Evolutionary conservation across 1,140 invertebrate genomes (phyloP).

Genomic region (Venustaconcha ellipsiformis): DNA sequence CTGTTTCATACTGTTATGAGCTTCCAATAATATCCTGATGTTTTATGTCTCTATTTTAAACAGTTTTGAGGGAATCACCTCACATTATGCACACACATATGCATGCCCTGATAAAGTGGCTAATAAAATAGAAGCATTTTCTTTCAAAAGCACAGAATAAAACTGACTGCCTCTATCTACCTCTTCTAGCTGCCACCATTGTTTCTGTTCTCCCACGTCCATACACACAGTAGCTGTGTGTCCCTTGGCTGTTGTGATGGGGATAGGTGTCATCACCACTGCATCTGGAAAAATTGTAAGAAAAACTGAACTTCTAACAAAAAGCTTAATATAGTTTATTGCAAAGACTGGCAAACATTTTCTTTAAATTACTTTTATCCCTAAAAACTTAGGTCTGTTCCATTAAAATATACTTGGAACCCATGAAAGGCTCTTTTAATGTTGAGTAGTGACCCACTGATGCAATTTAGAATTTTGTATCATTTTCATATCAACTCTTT

Average conservation of each 20-base stretch:
- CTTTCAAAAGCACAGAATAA: background rate
- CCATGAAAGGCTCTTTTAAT: too few relatives aligned
- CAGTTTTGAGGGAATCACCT: background rate
- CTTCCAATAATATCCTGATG: background rate
- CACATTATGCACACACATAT: background rate
- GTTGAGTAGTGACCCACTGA: too few relatives aligned
- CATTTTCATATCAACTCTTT: too few relatives aligned
- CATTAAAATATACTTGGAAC: too few relatives aligned
- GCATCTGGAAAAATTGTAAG: constrained; percentile 43
- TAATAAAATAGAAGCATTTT: too few relatives aligned
- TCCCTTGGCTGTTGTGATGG: constrained; percentile 34
- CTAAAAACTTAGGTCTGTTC: too few relatives aligned
- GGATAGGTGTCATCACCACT: constrained; percentile 60
- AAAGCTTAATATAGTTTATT: too few relatives aligned
- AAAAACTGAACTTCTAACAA: too few relatives aligned
- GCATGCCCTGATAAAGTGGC: background rate
- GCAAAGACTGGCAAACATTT: too few relatives aligned
- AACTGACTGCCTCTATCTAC: constrained; percentile 34
- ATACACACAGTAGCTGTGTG: constrained; percentile 38
- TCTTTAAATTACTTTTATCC: too few relatives aligned
- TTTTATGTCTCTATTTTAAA: background rate
- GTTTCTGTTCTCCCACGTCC: constrained; percentile 68
- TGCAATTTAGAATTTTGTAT: too few relatives aligned
- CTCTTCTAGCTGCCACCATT: constrained; percentile 71
- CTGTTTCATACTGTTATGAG: background rate